Evolutionary conservation across 2,113 vertebrate genomes (phyloP).

Genomic region (Dryoscopus gambensis): DNA sequence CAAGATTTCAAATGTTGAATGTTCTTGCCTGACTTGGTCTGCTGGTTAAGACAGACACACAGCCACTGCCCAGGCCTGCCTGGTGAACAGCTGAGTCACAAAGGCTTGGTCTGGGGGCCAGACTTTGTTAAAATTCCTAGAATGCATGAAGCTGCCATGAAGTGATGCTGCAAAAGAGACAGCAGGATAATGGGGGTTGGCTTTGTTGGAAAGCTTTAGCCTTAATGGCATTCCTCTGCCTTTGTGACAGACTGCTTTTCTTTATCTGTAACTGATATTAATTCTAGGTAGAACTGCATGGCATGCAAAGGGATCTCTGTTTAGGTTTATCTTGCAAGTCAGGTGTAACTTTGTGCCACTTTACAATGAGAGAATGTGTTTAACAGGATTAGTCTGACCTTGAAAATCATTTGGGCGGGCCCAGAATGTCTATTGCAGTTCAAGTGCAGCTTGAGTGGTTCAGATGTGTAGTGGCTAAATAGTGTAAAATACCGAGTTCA

Average conservation of each 20-base stretch:
- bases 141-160: neutral
- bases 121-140: neutral
- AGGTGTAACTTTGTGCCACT: conserved; percentile 22
- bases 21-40: neutral
- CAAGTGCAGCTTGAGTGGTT: neutral
- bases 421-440: neutral
- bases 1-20: neutral
- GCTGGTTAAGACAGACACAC: neutral
- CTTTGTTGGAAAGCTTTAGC: neutral
- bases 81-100: neutral
- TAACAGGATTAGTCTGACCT: conserved; percentile 1
- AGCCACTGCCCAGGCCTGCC: neutral
- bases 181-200: neutral
- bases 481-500: neutral
- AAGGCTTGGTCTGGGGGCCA: neutral
- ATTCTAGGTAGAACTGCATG: conserved; percentile 28
- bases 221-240: conserved; percentile 28
- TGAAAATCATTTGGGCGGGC: neutral
- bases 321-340: conserved; percentile 12
- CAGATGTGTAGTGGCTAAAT: neutral
- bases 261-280: neutral
- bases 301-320: conserved; percentile 26
- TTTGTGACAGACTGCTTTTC: conserved; percentile 13
- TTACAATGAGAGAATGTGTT: neutral
- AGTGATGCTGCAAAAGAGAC: neutral